A percentile compares a stretch with the other conserved stretches of the same genome.
Evolutionary conservation across 2,888 invertebrate genomes (phyloP).

Genomic region (Tetragonisca angustula): DNA sequence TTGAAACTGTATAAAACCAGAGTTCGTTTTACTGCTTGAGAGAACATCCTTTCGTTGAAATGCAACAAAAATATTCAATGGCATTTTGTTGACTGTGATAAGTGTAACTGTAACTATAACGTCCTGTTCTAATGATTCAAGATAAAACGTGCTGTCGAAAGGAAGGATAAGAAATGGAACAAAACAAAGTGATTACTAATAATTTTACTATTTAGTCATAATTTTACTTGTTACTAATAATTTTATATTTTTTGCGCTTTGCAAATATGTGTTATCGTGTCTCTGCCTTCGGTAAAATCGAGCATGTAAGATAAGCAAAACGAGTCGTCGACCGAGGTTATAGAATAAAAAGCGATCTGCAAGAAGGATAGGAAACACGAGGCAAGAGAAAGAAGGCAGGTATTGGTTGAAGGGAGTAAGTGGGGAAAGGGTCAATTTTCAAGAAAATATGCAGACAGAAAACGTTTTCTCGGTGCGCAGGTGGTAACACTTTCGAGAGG

Average conservation of each 20-base stretch:
- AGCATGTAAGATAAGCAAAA: neutral
- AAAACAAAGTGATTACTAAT: neutral
- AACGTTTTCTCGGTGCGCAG: constrained; percentile 67
- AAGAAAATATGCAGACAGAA: constrained; percentile 45
- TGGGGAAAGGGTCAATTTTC: constrained; percentile 13
- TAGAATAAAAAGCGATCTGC: constrained; percentile 24
- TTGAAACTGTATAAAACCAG: neutral
- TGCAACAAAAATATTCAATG: neutral
- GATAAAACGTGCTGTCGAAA: neutral
- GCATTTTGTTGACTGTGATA: neutral
- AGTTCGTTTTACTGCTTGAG: neutral
- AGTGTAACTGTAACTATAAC: neutral
- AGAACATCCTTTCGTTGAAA: neutral
- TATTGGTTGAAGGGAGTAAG: neutral
- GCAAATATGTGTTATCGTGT: constrained; percentile 5
- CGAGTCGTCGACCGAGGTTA: neutral
- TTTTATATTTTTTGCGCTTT: neutral
- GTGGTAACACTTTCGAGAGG: constrained; percentile 74
- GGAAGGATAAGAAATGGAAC: neutral
- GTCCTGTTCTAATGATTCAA: neutral
- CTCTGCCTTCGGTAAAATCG: neutral
- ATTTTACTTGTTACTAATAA: too few species aligned
- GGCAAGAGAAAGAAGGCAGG: too few species aligned
- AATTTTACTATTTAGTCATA: too few species aligned
- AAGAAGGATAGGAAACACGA: neutral